phyloP scores from a whole-genome alignment of 2,888 invertebrate species.

The Bursaphelenchus okinawaensis region DNA sequence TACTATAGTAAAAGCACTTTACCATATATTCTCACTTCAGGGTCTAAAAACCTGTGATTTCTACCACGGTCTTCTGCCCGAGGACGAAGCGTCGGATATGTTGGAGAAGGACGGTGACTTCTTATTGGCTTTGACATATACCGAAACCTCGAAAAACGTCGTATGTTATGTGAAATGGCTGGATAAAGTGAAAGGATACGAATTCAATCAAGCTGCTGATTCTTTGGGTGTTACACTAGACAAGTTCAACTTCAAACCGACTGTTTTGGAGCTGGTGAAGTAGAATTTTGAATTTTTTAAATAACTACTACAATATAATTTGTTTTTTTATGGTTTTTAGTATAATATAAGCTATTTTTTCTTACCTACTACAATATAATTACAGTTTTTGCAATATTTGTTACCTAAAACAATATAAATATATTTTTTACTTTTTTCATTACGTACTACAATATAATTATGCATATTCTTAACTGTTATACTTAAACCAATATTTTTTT shows the following conservation, averaged over 20 bases:
- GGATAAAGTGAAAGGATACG: background rate
- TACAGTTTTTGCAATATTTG: background rate
- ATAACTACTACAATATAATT: too few species aligned
- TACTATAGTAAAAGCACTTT: too few species aligned
- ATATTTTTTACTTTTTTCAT: too few species aligned
- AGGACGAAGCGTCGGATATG: background rate
- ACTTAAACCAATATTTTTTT: background rate
- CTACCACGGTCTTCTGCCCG: constrained; percentile 15
- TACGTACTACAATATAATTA: too few species aligned
- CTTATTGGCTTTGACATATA: background rate
- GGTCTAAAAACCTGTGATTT: constrained; percentile 7
- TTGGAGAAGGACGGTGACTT: background rate
- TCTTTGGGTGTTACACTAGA: background rate
- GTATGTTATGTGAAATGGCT: background rate
- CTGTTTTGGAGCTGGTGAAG: background rate
- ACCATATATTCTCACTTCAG: too few species aligned
- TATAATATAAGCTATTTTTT: too few species aligned
- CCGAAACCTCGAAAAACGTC: background rate
- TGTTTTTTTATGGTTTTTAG: too few species aligned
- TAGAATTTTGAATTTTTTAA: background rate
- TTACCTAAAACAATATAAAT: too few species aligned
- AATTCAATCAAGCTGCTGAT: background rate
- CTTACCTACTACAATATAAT: too few species aligned
- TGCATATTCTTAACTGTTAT: too few species aligned
- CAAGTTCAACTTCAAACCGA: background rate